Base-by-base conservation (phyloP, 2,888 invertebrate species). In the Lacanobia oleracea region DNA sequence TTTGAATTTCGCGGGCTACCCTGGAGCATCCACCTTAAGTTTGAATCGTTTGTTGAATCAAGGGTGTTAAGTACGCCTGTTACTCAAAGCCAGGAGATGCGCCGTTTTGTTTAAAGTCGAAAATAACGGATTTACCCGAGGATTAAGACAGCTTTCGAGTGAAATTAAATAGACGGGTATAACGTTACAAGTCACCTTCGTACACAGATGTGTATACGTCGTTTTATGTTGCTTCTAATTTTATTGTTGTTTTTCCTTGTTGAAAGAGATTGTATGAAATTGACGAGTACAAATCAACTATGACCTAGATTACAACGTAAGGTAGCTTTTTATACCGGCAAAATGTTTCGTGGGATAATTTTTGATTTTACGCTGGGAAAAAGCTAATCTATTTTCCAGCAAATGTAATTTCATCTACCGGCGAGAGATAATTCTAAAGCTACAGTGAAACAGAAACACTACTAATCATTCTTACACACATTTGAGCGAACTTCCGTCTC, bases 41-140 rank as follows among this genome's bases (percentile, higher is more conserved):
- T 72, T 65, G 60, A 40, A 63, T 56, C 51, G 51, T 74, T 75
- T 79, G 54, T 68, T 67, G 51, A 74, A 74, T 78, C 59, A 65
- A 65, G 61, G n/a, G 70, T 67, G 57, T 70, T 73, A 64, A 40
- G 51, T 40, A 4, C 45, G 77, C 76, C 68, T 77, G 76, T 51
- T 61, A 64, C 68, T 65, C 60, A 68, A 43, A 75, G 33, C 64
- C 51, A 14, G 21, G 40, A 67, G 48, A 79, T 53, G 48, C 43
- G 33, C 33, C 33, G 54, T 64, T 61, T 37, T 67, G 60, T 64
- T 64, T 51, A 45, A 67, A 80, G 59, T 50, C 8, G 37, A 67
- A 70, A 43, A 56, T 80, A 75, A 67, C 60, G 63, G 53, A 67
- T 60, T 75, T 51, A 54, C 37, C 12, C 18, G n/a, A 64, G 60